Evolutionary conservation across 1,140 invertebrate species (phyloP).

Genomic region (Macrosteles quadrilineatus): DNA sequence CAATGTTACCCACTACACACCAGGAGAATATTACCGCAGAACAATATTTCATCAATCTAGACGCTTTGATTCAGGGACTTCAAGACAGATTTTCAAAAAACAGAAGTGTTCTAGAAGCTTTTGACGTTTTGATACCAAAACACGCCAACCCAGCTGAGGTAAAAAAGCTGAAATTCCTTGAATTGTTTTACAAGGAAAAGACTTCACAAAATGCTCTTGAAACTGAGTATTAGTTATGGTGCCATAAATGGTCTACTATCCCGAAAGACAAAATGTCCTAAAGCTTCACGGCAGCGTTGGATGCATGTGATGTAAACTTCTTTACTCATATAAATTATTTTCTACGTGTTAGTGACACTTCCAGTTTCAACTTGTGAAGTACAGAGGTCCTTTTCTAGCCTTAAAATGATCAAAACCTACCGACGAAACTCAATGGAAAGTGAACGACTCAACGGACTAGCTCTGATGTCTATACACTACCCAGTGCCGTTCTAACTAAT

Average conservation of each 20-base stretch:
- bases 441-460: background rate
- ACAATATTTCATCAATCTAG: background rate
- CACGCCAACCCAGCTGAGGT: background rate
- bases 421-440: background rate
- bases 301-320: background rate
- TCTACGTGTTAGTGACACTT: background rate
- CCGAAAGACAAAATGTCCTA: background rate
- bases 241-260: background rate
- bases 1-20: too few species aligned
- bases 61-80: background rate
- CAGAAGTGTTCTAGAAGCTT: background rate
- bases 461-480: background rate
- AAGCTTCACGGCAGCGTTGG: background rate
- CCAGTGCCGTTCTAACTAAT: background rate
- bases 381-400: background rate
- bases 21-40: conserved; percentile 21
- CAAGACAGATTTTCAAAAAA: background rate
- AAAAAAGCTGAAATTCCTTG: background rate
- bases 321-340: background rate
- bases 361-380: background rate
- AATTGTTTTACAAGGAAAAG: background rate
- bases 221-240: background rate
- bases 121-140: background rate
- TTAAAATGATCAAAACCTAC: background rate
- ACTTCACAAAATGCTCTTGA: background rate